Conservation (phyloP, 2,797 vertebrate genomes). For the Tenualosa ilisha region DNA sequence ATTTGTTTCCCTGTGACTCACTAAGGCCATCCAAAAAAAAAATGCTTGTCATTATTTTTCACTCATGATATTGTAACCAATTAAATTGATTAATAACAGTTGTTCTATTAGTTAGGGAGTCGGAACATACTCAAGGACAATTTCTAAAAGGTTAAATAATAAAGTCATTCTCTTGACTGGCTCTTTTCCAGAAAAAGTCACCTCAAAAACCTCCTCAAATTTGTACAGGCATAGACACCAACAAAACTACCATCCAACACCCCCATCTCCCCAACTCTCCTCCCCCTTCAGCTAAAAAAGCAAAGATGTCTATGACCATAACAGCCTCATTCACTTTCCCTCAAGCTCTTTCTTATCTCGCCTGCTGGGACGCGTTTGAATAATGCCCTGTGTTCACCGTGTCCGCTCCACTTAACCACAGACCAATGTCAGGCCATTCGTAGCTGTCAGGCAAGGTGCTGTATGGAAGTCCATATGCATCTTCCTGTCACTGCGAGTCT, state of each 20-base stretch:
- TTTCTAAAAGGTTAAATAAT: conserved; percentile 13
- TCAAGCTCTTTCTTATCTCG: conserved; percentile 13
- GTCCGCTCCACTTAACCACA: conserved; percentile 50
- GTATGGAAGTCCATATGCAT: conserved; percentile 45
- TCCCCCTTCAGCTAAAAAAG: background rate
- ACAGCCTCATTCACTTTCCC: background rate
- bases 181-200: background rate
- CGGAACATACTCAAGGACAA: background rate
- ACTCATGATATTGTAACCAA: conserved; percentile 1
- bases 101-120: background rate
- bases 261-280: background rate
- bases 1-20: background rate
- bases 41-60: background rate
- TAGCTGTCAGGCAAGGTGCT: conserved; percentile 50
- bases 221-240: background rate
- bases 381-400: conserved; percentile 45
- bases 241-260: background rate
- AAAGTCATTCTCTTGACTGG: conserved; percentile 1
- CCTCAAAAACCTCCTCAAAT: background rate
- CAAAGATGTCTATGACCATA: background rate
- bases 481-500: conserved; percentile 50
- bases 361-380: conserved; percentile 44
- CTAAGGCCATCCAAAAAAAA: background rate
- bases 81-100: conserved; percentile 17
- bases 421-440: conserved; percentile 38